Base-by-base conservation (phyloP, 2,888 invertebrate species). In the Himalopsyche anomala region DNA sequence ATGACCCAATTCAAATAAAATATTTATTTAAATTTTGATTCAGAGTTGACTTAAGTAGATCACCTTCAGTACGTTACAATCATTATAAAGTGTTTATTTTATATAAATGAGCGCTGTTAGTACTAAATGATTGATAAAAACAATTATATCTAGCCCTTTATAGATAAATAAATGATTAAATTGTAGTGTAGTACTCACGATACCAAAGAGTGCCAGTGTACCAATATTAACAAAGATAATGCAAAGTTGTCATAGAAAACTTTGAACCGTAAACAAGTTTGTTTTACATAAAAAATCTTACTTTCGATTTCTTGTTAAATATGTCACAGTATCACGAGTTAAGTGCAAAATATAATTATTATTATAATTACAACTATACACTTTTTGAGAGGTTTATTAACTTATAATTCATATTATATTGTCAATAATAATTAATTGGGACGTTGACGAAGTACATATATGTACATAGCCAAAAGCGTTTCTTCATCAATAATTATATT, bases 1-100 rank as follows among this genome's bases (percentile, higher is more conserved):
- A 11, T 38, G 74, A 74, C 74, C 74, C 74, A 74, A 74, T 36
- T 74, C 15, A 74, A 74, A 36, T 74, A 74, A 74, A 74, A 38
- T 74, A 74, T 74, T 74, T 74, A 74, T 74, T 74, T 36, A 38
- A 74, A 74, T 38, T 38, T 38, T 12, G 38, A 36, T 74, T 74
- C 36, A 36, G 5, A 74, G 12, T 74, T 12, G 74, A 74, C 74
- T 2, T 38, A 36, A 38, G 38, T 74, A 74, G 74, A 74, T 74
- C 74, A 74, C 74, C 74, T 74, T 74, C 74, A 74, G 15, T 28
- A 1, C 38, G 19, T 15, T 36, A 74, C 36, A 74, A 15, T 74
- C 28, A 36, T 15, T 45, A 45, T 45, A 9, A 51, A 51, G 51
- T 51, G 15, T 51, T 51, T 15, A 51, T 51, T 51, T 51, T 5